phyloP scores from a whole-genome alignment of 2,113 vertebrate species.

The Xenopus tropicalis region DNA sequence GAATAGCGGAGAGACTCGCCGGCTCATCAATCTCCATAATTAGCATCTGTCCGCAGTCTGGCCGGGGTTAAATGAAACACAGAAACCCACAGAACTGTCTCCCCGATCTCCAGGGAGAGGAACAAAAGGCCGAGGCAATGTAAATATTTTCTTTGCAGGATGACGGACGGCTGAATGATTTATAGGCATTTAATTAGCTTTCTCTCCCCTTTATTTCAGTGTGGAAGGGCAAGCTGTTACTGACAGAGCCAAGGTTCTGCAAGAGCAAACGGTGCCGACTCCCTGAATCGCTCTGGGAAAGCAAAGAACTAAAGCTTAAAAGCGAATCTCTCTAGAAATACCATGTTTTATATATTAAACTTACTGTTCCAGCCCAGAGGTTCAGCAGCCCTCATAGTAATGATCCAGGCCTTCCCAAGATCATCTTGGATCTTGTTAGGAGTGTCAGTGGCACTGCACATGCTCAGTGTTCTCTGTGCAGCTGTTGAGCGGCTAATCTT shows the following conservation, averaged over 20 bases:
- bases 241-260: neutral
- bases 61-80: constrained; percentile 21
- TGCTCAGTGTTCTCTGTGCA: too few relatives aligned
- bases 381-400: too few relatives aligned
- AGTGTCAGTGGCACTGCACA: too few relatives aligned
- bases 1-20: neutral
- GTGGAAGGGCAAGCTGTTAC: neutral
- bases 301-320: too few relatives aligned
- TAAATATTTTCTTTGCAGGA: constrained; percentile 28
- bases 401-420: too few relatives aligned
- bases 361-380: too few relatives aligned
- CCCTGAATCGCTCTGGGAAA: too few relatives aligned
- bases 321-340: too few relatives aligned
- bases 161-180: constrained; percentile 23
- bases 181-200: constrained; percentile 26
- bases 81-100: constrained; percentile 22
- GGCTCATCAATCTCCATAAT: constrained; percentile 36
- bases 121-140: constrained; percentile 9
- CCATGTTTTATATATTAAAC: too few relatives aligned
- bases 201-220: constrained; percentile 17
- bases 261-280: too few relatives aligned
- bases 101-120: constrained; percentile 1
- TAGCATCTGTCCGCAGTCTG: constrained; percentile 30
- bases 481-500: too few relatives aligned
- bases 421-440: too few relatives aligned